Evolutionary conservation across 2,888 invertebrate species (phyloP).

Genomic region (Caenorhabditis sp.): DNA sequence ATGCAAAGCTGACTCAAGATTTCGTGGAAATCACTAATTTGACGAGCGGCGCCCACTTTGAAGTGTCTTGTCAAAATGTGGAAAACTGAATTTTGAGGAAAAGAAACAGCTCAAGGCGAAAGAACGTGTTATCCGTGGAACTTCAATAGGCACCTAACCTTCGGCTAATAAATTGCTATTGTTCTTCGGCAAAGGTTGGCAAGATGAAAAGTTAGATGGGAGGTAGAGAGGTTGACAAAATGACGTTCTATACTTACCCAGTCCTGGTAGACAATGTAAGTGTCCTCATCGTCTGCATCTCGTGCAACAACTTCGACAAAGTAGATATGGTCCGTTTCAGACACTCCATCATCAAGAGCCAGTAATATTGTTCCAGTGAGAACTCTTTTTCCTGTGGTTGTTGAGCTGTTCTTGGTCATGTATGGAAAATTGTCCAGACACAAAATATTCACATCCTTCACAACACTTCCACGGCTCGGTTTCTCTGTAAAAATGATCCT

Average conservation of each 20-base stretch:
- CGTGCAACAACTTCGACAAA: constrained; percentile 62
- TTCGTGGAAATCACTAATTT: constrained; percentile 55
- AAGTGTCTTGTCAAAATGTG: constrained; percentile 46
- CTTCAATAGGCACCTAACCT: constrained; percentile 50
- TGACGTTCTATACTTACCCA: constrained; percentile 46
- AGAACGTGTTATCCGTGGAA: constrained; percentile 28
- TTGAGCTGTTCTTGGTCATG: constrained; percentile 11
- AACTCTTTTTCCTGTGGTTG: constrained; percentile 18
- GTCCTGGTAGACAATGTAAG: constrained; percentile 56
- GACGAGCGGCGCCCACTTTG: constrained; percentile 36
- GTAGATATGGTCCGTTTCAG: constrained; percentile 42
- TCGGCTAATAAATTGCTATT: constrained; percentile 56
- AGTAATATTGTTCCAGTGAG: constrained; percentile 52
- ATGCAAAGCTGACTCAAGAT: constrained; percentile 64
- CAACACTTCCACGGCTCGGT: constrained; percentile 28
- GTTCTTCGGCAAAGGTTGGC: constrained; percentile 31
- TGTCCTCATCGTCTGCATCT: constrained; percentile 58
- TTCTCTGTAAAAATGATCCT: constrained; percentile 24
- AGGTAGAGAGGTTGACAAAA: neutral
- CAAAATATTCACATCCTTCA: constrained; percentile 51
- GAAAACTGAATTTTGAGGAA: constrained; percentile 11
- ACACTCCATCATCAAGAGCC: constrained; percentile 29
- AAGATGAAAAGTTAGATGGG: constrained; percentile 31
- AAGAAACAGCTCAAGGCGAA: constrained; percentile 1
- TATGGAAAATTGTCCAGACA: constrained; percentile 55